Base-by-base conservation (phyloP, 2,888 invertebrate species). In the Mesoligia furuncula region DNA sequence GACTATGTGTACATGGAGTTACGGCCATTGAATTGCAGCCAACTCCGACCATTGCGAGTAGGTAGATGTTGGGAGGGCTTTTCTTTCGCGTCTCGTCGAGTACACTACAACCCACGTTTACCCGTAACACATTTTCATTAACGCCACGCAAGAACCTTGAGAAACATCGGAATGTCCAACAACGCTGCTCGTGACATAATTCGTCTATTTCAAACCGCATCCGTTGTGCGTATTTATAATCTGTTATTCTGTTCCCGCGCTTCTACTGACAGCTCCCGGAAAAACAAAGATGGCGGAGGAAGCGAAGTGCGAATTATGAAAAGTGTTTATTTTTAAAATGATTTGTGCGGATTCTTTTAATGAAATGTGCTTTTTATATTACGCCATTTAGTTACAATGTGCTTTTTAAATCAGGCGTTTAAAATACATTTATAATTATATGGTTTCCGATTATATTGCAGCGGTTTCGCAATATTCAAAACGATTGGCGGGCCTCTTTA, bases 131-230 rank as follows among this genome's bases (percentile, higher is more conserved):
- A 66, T 20, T 87, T 87, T 86, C 88, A 89, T 87, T 84, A 88
- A 85, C 85, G 75, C 83, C 24, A 66, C 77, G 57, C 64, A 73
- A 20, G 64, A 87, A 88, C 88, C 88, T 88, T 88, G 88, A 87
- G 83, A 75, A 31, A 73, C 81, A 81, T 85, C 15, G 88, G 89
- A 88, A 88, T 88, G 89, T 88, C 77, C 69, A 75, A 84, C 80
- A 75, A 80, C 69, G 71, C 31, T 62, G 75, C 51, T 91, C 92
- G 90, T 95, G 94, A 95, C 95, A 95, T 94, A 95, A 95, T 94
- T 93, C 89, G 90, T 93, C 94, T 95, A 95, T 95, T 95, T 95
- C 91, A 88, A 91, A 90, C 88, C 83, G 83, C 85, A 91, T 92
- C 92, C 92, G 92, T 88, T 89, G 90, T 87, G 69, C 62, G 75